These are phyloP conservation scores for Hylomyscus alleni DNA, from an alignment of 2,797 vertebrate species.

Conservation along the genomic window DNA sequence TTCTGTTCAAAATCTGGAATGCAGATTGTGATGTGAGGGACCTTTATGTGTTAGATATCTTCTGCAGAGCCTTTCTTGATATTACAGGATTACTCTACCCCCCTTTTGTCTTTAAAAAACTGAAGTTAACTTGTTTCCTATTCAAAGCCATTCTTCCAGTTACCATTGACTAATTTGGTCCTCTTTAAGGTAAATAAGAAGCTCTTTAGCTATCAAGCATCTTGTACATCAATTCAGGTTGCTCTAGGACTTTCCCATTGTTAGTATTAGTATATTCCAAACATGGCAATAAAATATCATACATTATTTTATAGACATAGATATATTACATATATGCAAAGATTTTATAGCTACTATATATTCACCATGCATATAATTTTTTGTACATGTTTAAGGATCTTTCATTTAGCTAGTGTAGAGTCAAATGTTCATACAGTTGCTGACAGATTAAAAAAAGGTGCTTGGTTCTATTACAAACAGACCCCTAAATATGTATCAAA, in stretches of 20 bases:
- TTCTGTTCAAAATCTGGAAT: neutral
- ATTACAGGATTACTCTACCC: neutral
- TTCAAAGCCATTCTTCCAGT: neutral
- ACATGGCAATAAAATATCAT: neutral
- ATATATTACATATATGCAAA: neutral
- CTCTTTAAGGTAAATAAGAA: constrained; percentile 9
- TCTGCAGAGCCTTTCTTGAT: neutral
- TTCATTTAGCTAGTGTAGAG: neutral
- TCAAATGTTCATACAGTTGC: neutral
- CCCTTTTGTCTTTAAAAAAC: neutral
- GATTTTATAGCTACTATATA: neutral
- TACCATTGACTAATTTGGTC: neutral
- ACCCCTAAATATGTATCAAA: neutral
- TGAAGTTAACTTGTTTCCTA: neutral
- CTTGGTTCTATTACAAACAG: neutral
- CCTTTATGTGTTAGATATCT: too few relatives aligned
- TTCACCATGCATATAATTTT: neutral
- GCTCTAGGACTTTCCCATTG: neutral
- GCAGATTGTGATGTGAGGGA: neutral
- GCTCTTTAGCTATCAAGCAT: neutral
- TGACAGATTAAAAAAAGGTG: neutral
- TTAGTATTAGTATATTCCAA: neutral
- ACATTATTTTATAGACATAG: neutral
- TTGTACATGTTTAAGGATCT: neutral
- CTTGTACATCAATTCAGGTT: neutral